Conservation (phyloP, 1,140 invertebrate genomes). For the Paracyclopina nana region DNA sequence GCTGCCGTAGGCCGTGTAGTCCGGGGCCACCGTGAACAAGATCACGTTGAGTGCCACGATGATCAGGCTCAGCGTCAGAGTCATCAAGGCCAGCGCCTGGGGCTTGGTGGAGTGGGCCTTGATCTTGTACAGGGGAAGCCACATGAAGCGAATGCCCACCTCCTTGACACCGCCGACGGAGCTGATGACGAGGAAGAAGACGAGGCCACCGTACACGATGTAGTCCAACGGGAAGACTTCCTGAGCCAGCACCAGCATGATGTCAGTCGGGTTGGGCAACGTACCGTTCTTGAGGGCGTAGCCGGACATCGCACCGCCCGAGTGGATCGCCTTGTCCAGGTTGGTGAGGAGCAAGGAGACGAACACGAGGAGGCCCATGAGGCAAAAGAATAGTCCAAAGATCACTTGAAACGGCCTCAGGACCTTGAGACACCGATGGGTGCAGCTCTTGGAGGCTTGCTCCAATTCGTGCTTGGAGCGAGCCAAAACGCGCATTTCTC, state of each 20-base stretch:
- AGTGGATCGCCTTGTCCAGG: constrained; percentile 30
- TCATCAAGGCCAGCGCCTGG: constrained; percentile 28
- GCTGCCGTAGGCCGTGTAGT: constrained; percentile 30
- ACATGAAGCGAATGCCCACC: constrained; percentile 30
- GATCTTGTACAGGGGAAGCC: constrained; percentile 24
- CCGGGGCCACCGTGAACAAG: constrained; percentile 28
- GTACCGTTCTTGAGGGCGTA: constrained; percentile 26
- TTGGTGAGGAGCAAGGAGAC: constrained; percentile 30
- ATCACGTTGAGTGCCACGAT: constrained; percentile 29
- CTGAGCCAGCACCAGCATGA: constrained; percentile 26
- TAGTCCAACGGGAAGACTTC: constrained; percentile 31
- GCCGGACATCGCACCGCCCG: constrained; percentile 26
- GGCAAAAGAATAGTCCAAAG: constrained; percentile 24
- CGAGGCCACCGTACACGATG: constrained; percentile 26
- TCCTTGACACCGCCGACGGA: constrained; percentile 29
- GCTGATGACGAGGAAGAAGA: constrained; percentile 28
- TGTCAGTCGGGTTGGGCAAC: constrained; percentile 29
- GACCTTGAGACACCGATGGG: constrained; percentile 23
- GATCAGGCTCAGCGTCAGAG: constrained; percentile 29
- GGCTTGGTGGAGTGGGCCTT: constrained; percentile 23
- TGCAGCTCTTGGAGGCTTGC: constrained; percentile 21
- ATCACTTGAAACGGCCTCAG: constrained; percentile 28
- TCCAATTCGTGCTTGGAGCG: constrained; percentile 24
- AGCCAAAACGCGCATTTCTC: constrained; percentile 20
- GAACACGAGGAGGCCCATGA: constrained; percentile 27